These are phyloP conservation scores for Synergus japonicus DNA, from an alignment of 2,888 invertebrate species.

Conservation along the genomic window DNA sequence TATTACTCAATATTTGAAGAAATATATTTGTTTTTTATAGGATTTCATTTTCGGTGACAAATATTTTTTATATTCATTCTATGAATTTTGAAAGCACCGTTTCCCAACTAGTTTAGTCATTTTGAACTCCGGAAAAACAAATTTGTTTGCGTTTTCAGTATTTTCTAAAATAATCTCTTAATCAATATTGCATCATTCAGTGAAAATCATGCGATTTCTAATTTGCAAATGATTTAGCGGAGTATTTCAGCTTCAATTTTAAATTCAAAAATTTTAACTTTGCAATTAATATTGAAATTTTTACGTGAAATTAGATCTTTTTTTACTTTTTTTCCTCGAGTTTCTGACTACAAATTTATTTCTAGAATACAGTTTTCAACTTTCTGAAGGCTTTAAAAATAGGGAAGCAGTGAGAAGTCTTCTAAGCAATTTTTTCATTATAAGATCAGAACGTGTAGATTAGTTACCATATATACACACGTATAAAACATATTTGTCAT, in stretches of 20 bases:
- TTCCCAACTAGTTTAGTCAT: not conserved
- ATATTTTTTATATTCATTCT: too few relatives aligned
- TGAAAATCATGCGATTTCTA: not conserved
- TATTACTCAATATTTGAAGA: not conserved
- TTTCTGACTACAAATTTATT: conserved; percentile 1
- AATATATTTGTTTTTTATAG: not conserved
- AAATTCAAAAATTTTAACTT: too few relatives aligned
- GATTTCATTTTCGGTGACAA: not conserved
- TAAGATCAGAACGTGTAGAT: not conserved
- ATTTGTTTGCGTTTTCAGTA: not conserved
- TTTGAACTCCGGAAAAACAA: not conserved
- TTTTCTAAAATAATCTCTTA: not conserved
- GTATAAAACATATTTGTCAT: conserved; percentile 18
- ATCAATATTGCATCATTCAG: not conserved
- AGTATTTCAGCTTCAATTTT: not conserved
- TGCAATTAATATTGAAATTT: too few relatives aligned
- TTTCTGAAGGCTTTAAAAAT: not conserved
- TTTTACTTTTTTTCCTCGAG: not conserved
- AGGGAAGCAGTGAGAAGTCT: not conserved
- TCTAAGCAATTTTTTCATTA: not conserved
- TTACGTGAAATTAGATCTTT: not conserved
- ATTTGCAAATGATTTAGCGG: not conserved
- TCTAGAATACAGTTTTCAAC: not conserved
- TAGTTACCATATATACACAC: not conserved
- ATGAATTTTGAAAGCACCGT: not conserved